Base-by-base conservation (phyloP, 2,113 vertebrate species). In the Macquaria ambigua region DNA sequence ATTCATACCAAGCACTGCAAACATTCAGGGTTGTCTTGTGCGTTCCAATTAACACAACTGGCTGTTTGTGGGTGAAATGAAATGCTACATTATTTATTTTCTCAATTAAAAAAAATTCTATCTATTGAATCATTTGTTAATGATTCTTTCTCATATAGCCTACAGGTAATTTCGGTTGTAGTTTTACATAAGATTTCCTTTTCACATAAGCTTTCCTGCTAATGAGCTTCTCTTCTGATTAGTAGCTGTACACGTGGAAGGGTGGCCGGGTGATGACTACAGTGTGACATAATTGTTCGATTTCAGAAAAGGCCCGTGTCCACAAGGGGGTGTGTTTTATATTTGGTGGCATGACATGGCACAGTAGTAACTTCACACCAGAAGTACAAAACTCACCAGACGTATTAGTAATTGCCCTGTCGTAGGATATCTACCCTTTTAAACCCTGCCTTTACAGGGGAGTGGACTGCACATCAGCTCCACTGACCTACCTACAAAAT, bases 401-500 rank as follows among this genome's bases (percentile, higher is more conserved):
- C 41, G 82, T 28, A 59, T 41, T 58, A 69, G 68, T 70, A 77
- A 66, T 52, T 88, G 53, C 46, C 46, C 74, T 80, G 75, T 77
- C 25, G 25, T 46, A 50, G 18, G 48, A 84, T 48, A 63, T 67
- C 9, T 23, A 4, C 37, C 50, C 20, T 50, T 77, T 53, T 10
- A 87, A 88, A 84, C 55, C 25, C 18, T 77, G 52, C 9, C 63
- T 80, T 82, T 74, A 59, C 68, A 74, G 41, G 8, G 37, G 63
- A 84, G 56, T 67, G 28, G 43, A 63, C 79, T 48, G 34, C 58
- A 80, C 69, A 81, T 55, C 68, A 63, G 64, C 73, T 70, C 64
- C 76, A 68, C 41, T 90, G 85, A 85, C 82, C 76, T 74, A 76
- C 21, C 72, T 55, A 73, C 21, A 73, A 84, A 78, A 84, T 70